A percentile compares a stretch with the other conserved stretches of the same genome.
These are phyloP conservation scores for Dipus sagitta DNA, from an alignment of 2,797 vertebrate species.

Conservation along the genomic window DNA sequence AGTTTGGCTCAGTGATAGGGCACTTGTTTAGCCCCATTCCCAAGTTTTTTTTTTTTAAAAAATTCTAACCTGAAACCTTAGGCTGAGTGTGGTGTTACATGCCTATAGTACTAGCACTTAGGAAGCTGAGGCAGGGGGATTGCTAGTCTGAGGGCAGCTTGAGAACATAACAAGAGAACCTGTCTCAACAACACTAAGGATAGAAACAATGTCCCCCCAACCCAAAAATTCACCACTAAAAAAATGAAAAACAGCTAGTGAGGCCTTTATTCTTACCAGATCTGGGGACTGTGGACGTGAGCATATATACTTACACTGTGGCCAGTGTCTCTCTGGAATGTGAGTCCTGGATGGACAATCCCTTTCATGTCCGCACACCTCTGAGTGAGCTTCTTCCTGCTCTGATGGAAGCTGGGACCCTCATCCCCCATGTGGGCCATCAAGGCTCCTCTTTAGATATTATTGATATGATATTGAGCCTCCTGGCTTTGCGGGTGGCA, in stretches of 20 bases:
- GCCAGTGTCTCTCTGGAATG: not conserved
- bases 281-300: not conserved
- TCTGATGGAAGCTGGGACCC: not conserved
- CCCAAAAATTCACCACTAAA: not conserved
- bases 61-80: not conserved
- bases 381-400: not conserved
- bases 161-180: not conserved
- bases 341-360: not conserved
- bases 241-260: not conserved
- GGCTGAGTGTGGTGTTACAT: not conserved
- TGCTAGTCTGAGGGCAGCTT: not conserved
- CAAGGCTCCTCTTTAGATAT: not conserved
- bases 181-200: not conserved
- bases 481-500: not conserved
- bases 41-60: too few relatives aligned
- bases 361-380: not conserved
- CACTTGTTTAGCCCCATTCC: not conserved
- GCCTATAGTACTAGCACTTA: not conserved
- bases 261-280: not conserved
- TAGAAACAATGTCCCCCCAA: not conserved
- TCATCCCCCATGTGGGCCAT: not conserved
- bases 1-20: not conserved
- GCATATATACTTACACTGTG: not conserved
- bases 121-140: not conserved
- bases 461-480: too few relatives aligned